Conservation (phyloP, 2,113 vertebrate genomes). For the Epinephelus cyanopodus region DNA sequence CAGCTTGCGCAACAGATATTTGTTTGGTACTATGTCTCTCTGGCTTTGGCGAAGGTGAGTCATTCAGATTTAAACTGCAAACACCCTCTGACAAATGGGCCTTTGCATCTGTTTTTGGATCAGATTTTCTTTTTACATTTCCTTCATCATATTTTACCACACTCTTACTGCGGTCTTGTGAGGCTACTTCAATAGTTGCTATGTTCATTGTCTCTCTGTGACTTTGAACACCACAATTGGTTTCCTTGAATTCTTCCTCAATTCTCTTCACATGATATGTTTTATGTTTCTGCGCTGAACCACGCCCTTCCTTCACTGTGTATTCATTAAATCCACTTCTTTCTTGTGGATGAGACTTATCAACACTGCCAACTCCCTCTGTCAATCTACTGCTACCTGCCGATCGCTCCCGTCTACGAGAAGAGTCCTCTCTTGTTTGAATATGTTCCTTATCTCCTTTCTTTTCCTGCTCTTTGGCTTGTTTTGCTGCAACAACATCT, state of each 20-base stretch:
- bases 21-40: not conserved
- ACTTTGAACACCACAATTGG: not conserved
- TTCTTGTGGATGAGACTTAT: too few species aligned
- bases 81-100: not conserved
- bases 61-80: rapidly evolving
- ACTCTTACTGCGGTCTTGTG: not conserved
- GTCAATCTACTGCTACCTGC: too few species aligned
- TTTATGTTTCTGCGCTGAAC: not conserved
- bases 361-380: too few species aligned
- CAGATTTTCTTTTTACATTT: not conserved
- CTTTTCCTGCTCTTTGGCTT: too few species aligned
- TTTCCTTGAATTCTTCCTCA: not conserved
- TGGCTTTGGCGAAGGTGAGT: too few species aligned
- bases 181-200: rapidly evolving
- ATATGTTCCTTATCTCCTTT: too few species aligned
- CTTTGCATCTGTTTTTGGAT: not conserved
- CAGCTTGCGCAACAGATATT: not conserved
- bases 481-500: too few species aligned
- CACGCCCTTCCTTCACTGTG: not conserved
- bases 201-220: rapidly evolving
- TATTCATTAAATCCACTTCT: not conserved
- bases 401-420: too few species aligned
- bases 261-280: rapidly evolving
- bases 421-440: too few species aligned
- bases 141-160: not conserved